A percentile compares a stretch with the other conserved stretches of the same genome.
phyloP scores from a whole-genome alignment of 2,797 vertebrate genomes.

The Sorex maritimensis region DNA sequence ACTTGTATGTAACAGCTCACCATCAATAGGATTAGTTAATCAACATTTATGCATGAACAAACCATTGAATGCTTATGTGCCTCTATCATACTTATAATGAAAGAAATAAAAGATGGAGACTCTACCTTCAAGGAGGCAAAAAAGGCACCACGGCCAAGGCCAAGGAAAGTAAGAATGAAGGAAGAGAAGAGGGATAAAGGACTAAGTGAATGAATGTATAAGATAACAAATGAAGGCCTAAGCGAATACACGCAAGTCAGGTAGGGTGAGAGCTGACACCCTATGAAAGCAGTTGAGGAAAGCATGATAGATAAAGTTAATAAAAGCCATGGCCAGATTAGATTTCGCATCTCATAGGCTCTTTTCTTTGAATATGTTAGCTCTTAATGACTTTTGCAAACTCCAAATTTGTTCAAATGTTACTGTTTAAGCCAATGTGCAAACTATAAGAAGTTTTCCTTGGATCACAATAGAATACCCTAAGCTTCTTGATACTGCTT shows the following conservation, averaged over 20 bases:
- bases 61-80: slow-evolving; percentile 4
- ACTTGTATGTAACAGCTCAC: slow-evolving; percentile 26
- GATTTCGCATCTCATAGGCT: background rate
- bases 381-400: slow-evolving; percentile 27
- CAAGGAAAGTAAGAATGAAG: no score
- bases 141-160: background rate
- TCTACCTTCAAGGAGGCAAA: slow-evolving; percentile 19
- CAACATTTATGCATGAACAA: slow-evolving; percentile 21
- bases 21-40: slow-evolving; percentile 14
- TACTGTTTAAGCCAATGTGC: background rate
- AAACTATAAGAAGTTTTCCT: slow-evolving; percentile 1
- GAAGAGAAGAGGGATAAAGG: no score
- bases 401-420: background rate
- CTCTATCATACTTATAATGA: slow-evolving; percentile 28
- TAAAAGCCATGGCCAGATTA: slow-evolving; percentile 20
- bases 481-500: no score
- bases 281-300: no score
- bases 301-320: background rate
- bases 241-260: no score
- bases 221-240: no score
- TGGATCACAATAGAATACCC: background rate
- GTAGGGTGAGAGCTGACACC: no score
- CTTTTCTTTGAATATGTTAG: slow-evolving; percentile 43
- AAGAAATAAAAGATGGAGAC: background rate
- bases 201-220: no score